phyloP scores from a whole-genome alignment of 2,113 vertebrate genomes.

The Fulmarus glacialis region DNA sequence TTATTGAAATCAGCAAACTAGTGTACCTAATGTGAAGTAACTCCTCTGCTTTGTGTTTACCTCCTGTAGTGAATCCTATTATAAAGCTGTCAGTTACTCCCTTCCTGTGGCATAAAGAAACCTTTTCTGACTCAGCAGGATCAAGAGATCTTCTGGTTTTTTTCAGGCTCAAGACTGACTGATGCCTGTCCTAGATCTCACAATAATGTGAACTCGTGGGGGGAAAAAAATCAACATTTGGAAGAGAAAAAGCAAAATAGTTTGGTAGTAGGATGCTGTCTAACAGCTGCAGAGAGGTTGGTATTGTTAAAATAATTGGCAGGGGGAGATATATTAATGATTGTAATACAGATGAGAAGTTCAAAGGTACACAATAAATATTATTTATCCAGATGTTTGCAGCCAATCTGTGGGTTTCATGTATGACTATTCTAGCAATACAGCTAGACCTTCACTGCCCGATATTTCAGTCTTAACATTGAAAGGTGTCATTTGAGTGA shows the following conservation, averaged over 20 bases:
- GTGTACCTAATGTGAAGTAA: neutral
- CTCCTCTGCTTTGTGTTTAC: neutral
- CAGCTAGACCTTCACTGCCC: neutral
- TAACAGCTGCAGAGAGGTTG: neutral
- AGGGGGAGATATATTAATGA: neutral
- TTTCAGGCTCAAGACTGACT: neutral
- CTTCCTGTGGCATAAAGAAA: neutral
- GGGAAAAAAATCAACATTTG: neutral
- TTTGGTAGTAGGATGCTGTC: neutral
- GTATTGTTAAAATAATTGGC: neutral
- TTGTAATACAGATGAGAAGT: neutral
- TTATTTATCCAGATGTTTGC: neutral
- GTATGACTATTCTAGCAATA: neutral
- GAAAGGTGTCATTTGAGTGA: neutral
- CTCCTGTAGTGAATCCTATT: conserved; percentile 3
- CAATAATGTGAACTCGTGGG: neutral
- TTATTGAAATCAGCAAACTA: neutral
- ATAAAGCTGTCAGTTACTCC: neutral
- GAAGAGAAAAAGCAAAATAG: neutral
- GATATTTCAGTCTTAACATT: neutral
- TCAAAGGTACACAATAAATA: neutral
- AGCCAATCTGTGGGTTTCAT: neutral
- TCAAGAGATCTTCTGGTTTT: neutral
- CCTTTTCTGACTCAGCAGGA: neutral
- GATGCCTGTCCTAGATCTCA: neutral